Evolutionary conservation across 53 echinoderm and acorn worm species (phyloP).

Genomic region (Patiria pectinifera): DNA sequence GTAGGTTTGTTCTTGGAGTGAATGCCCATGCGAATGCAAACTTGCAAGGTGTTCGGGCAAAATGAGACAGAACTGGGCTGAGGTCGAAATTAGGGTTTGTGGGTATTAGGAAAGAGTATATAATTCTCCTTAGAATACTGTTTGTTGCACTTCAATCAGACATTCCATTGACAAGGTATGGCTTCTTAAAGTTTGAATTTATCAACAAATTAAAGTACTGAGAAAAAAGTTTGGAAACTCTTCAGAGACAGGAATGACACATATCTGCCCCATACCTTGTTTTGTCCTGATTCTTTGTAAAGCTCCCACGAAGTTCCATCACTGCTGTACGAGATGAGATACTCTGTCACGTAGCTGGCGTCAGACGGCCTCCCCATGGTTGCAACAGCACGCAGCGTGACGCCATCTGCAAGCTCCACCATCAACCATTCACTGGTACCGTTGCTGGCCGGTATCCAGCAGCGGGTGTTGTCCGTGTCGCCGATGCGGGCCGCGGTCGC

Average conservation of each 20-base stretch:
- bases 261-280: conserved; percentile 7
- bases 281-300: conserved; percentile 38
- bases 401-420: conserved; percentile 61
- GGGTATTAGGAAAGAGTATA: too few species aligned
- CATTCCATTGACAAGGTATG: too few species aligned
- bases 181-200: too few species aligned
- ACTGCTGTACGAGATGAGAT: conserved; percentile 57
- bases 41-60: too few species aligned
- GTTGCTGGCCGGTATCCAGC: conserved; percentile 76
- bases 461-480: conserved; percentile 64
- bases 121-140: too few species aligned
- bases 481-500: conserved; percentile 72
- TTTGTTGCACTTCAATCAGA: too few species aligned
- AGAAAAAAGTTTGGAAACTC: too few species aligned
- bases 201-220: too few species aligned
- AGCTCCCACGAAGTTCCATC: conserved; percentile 57
- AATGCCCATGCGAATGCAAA: too few species aligned
- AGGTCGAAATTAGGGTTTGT: too few species aligned
- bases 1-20: too few species aligned
- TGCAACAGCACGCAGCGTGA: conserved; percentile 72
- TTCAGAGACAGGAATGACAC: background rate
- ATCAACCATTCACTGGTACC: conserved; percentile 67
- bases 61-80: too few species aligned
- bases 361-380: conserved; percentile 67
- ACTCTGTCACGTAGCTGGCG: conserved; percentile 72